phyloP scores from a whole-genome alignment of 2,113 vertebrate genomes.

The Dasyurus viverrinus region DNA sequence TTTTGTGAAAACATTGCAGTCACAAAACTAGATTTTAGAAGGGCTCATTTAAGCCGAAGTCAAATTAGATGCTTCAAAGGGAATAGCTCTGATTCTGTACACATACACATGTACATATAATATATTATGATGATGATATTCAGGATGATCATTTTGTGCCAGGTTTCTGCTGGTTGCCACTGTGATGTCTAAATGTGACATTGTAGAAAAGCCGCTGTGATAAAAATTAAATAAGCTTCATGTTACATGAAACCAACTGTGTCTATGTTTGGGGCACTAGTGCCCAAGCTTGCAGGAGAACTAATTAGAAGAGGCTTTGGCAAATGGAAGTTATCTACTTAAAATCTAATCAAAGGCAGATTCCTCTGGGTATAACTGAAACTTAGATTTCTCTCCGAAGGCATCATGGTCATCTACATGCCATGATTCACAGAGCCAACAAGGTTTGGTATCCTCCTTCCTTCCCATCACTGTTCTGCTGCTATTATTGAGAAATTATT shows the following conservation, averaged over 20 bases:
- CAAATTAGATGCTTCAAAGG: slow-evolving; percentile 52
- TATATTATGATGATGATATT: background rate
- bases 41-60: slow-evolving; percentile 26
- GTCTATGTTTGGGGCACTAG: background rate
- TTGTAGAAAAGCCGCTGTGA: background rate
- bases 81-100: slow-evolving; percentile 37
- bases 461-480: background rate
- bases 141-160: background rate
- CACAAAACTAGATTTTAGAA: slow-evolving; percentile 20
- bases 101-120: background rate
- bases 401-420: background rate
- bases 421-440: background rate
- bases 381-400: background rate
- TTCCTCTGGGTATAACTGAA: background rate
- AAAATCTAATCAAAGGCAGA: background rate
- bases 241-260: background rate
- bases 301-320: background rate
- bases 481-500: background rate
- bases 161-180: background rate
- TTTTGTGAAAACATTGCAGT: slow-evolving; percentile 34
- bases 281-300: background rate
- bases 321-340: background rate
- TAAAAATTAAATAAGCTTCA: background rate
- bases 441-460: background rate
- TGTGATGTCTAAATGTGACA: background rate